These are phyloP conservation scores for Nasonovia ribisnigri DNA, from an alignment of 2,888 invertebrate species.

Conservation along the genomic window DNA sequence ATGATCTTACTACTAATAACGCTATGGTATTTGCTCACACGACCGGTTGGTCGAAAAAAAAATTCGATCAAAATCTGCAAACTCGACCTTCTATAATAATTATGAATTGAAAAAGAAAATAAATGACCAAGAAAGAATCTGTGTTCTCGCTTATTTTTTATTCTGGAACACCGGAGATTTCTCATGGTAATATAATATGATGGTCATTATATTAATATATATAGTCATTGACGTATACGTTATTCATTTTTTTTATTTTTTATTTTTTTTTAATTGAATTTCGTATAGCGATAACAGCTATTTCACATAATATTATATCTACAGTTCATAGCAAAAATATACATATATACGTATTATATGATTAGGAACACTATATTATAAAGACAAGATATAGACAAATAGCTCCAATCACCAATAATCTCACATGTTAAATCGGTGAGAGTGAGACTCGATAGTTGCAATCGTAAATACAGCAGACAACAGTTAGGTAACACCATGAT, in stretches of 20 bases:
- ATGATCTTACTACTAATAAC: background rate
- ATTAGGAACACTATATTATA: too few relatives aligned
- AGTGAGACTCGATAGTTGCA: too few relatives aligned
- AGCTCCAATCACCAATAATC: too few relatives aligned
- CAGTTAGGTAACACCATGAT: too few relatives aligned
- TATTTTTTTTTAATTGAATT: background rate
- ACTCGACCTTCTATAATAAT: background rate
- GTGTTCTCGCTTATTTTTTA: background rate
- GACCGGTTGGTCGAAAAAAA: background rate
- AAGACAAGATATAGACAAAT: too few relatives aligned
- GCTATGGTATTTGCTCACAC: background rate
- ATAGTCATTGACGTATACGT: background rate
- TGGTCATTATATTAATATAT: background rate
- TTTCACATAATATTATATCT: too few relatives aligned
- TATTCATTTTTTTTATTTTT: background rate
- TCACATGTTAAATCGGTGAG: too few relatives aligned
- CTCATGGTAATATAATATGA: background rate
- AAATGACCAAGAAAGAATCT: background rate
- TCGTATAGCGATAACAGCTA: too few relatives aligned
- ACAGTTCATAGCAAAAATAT: too few relatives aligned
- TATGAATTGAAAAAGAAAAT: background rate
- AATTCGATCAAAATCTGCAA: background rate
- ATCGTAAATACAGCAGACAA: too few relatives aligned
- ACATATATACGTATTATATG: too few relatives aligned
- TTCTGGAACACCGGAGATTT: background rate